Evolutionary conservation across 1,140 invertebrate genomes (phyloP).

Genomic region (Papilio polyxenes): DNA sequence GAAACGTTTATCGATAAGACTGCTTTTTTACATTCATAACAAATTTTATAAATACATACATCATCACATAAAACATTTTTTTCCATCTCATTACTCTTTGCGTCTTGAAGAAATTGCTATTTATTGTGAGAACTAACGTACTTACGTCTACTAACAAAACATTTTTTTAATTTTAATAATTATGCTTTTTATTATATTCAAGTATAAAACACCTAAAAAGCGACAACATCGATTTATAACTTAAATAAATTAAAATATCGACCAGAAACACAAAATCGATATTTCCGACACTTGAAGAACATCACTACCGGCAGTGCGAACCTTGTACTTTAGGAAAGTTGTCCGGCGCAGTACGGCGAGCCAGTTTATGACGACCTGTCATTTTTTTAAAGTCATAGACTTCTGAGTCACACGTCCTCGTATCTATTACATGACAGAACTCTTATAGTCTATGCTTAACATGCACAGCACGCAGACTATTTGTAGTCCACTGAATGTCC

Average conservation of each 20-base stretch:
- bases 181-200: neutral
- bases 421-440: neutral
- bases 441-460: neutral
- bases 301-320: slow-evolving; percentile 42
- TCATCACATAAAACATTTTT: no score
- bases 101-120: neutral
- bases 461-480: neutral
- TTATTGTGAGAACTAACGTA: neutral
- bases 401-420: slow-evolving; percentile 36
- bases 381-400: slow-evolving; percentile 33
- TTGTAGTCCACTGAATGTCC: neutral
- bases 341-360: slow-evolving; percentile 34
- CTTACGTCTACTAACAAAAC: no score
- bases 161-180: neutral
- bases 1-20: neutral
- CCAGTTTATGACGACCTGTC: slow-evolving; percentile 22
- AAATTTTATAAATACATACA: no score
- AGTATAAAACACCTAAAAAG: no score
- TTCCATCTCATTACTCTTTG: no score
- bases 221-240: neutral
- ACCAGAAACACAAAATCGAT: slow-evolving; percentile 39
- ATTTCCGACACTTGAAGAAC: neutral
- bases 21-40: neutral
- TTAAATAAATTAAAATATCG: neutral
- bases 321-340: slow-evolving; percentile 56